Base-by-base conservation (phyloP, 2,113 vertebrate genomes). In the Petrocephalus zakoni region DNA sequence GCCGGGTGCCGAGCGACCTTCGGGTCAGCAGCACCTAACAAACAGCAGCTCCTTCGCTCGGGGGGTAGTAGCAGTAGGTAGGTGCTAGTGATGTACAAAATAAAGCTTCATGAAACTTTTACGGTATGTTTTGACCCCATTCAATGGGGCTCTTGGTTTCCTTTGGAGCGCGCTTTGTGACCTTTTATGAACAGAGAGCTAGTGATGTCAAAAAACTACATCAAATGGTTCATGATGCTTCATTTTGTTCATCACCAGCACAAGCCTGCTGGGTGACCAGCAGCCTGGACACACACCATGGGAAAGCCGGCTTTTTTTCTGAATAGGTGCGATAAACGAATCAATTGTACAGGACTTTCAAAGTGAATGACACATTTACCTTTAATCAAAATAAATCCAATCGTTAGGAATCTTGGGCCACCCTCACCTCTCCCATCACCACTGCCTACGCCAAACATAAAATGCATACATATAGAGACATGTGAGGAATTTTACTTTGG, bases 1-100 rank as follows among this genome's bases (percentile, higher is more conserved):
- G 53, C 92, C 85, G 89, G 88, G 89, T 89, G 6, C 8, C 34
- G 75, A 37, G 17, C 7, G 87, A 5, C 87, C 4, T 56, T 85
- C 11, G 19, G 49, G 21, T 34, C 51, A 34, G 72, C 51, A 15
- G 25, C 9, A 49, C 46, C 75, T 5, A 15, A 0, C 29, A 47
- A 51, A 46, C 47, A 53, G 87, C 25, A 34, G 46, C 42, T 52
- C 87, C 10, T 19, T 25, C 51, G 17, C 22, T 51, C 17, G 47
- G 34, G 56, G 9, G 15, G 19, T 42, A 29, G 47, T 37, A 21
- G 37, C 51, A n/a, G n/a, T n/a, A n/a, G n/a, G n/a, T n/a, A 29
- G 29, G 17, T 82, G 72, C 72, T 53, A 56, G 25, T 22, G n/a
- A 53, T n/a, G 9, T 22, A 25, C 61, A 64, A 64, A 29, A 64